Base-by-base conservation (phyloP, 2,797 vertebrate genomes). In the Cyprinella venusta region DNA sequence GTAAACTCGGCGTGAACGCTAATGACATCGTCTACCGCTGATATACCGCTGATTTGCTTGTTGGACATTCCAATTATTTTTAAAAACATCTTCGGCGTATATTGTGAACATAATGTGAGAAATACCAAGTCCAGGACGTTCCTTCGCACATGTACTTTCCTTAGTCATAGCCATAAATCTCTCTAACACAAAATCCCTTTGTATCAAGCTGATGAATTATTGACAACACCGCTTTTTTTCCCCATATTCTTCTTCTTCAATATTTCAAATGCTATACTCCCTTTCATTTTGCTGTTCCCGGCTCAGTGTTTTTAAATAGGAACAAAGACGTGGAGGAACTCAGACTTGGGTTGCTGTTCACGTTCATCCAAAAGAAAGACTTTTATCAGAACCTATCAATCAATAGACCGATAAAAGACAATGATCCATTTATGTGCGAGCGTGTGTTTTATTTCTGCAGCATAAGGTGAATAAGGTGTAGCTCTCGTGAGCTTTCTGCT, bases 401-500 rank as follows among this genome's bases (percentile, higher is more conserved):
- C 85, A 88, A 87, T 87, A 86, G 88, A 80, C 59, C 52, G 65
- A 83, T 80, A 81, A 87, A 82, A 84, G 84, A 72, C 67, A 52
- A 56, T 65, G 79, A 81, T 77, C 71, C 45, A 78, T 71, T 76
- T 64, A 64, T 78, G 65, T 42, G 64, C 8, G 6, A 24, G 24
- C 1, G 40, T 13, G 30, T 13, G 26, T 38, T 48, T 48, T 48
- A 5, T 82, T 68, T 19, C 76, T 26, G 18, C 7, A 15, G 36
- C 68, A 59, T 59, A 48, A 42, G 61, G 36, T 90, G 50, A 18
- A 24, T 59, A 59, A 63, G 61, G 61, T 63, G 89, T 88, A 85
- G 85, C 88, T 91, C 90, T 87, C 90, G 83, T 54, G 89, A 92
- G 89, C 92, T 91, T 88, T 88, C 91, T 91, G 87, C 88, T 92